phyloP scores from a whole-genome alignment of 2,888 invertebrate genomes.

The Lypha dubia region DNA sequence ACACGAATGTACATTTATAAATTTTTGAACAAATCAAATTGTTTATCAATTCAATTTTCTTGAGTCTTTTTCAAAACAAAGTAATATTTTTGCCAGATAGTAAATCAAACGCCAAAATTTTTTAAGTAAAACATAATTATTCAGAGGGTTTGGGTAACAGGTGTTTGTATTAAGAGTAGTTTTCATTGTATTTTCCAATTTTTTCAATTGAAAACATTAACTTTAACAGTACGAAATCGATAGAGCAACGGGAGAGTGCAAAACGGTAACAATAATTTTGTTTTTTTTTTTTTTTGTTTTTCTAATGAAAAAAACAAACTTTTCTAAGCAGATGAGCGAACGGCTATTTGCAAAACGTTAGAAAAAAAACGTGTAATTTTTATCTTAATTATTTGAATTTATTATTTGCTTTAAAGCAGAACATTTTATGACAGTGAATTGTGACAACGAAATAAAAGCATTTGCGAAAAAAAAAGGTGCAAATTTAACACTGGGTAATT shows the following conservation, averaged over 20 bases:
- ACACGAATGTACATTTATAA: background rate
- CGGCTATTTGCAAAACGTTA: slow-evolving; percentile 34
- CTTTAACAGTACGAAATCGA: slow-evolving; percentile 67
- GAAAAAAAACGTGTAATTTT: slow-evolving; percentile 28
- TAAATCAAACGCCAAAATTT: background rate
- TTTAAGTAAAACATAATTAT: slow-evolving; percentile 9
- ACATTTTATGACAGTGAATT: slow-evolving; percentile 32
- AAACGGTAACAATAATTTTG: slow-evolving; percentile 42
- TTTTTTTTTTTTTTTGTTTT: background rate
- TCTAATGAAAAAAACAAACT: background rate
- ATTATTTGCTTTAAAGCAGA: slow-evolving; percentile 56
- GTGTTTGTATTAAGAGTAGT: slow-evolving; percentile 20
- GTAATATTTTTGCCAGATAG: background rate
- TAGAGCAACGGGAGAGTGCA: slow-evolving; percentile 62
- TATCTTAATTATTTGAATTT: slow-evolving; percentile 34
- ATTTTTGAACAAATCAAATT: slow-evolving; percentile 27
- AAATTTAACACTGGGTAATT: background rate
- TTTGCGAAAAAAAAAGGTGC: background rate
- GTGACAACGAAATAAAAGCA: background rate
- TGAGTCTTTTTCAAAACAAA: background rate
- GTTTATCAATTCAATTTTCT: slow-evolving; percentile 51
- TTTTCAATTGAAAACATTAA: slow-evolving; percentile 42
- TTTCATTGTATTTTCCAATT: background rate
- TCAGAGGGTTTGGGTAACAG: slow-evolving; percentile 29
- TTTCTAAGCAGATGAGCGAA: background rate